Conservation (phyloP, 2,797 vertebrate species). For the Rachycentron canadum region DNA sequence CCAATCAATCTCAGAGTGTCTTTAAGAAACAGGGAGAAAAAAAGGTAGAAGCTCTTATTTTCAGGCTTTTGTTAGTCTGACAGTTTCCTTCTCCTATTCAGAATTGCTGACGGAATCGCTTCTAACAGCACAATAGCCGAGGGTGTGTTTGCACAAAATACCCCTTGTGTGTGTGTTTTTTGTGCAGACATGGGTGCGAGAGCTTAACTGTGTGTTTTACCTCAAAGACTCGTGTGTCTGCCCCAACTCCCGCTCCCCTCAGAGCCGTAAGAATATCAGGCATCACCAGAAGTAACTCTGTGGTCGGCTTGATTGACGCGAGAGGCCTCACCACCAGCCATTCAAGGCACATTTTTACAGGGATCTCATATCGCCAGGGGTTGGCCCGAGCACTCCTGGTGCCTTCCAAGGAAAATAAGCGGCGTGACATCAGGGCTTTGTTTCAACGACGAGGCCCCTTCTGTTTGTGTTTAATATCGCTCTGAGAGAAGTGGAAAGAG, state of each 20-base stretch:
- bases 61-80: slow-evolving; percentile 66
- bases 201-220: slow-evolving; percentile 55
- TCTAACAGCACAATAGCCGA: slow-evolving; percentile 48
- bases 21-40: slow-evolving; percentile 23
- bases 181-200: slow-evolving; percentile 35
- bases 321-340: slow-evolving; percentile 79
- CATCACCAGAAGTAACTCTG: slow-evolving; percentile 74
- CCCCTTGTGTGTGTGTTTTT: not conserved
- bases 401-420: slow-evolving; percentile 93
- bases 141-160: slow-evolving; percentile 30
- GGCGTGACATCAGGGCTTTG: slow-evolving; percentile 93
- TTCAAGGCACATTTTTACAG: slow-evolving; percentile 83
- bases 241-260: slow-evolving; percentile 46
- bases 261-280: slow-evolving; percentile 71
- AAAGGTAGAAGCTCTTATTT: slow-evolving; percentile 57
- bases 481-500: slow-evolving; percentile 74
- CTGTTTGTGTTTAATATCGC: slow-evolving; percentile 93
- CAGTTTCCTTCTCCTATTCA: slow-evolving; percentile 46
- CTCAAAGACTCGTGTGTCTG: slow-evolving; percentile 61
- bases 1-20: slow-evolving; percentile 72
- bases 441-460: slow-evolving; percentile 90
- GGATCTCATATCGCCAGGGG: slow-evolving; percentile 89
- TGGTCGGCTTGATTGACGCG: slow-evolving; percentile 77
- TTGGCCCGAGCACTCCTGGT: slow-evolving; percentile 85
- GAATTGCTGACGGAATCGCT: slow-evolving; percentile 55